Evolutionary conservation across 2,888 invertebrate species (phyloP).

Genomic region (Pyrgus malvae): DNA sequence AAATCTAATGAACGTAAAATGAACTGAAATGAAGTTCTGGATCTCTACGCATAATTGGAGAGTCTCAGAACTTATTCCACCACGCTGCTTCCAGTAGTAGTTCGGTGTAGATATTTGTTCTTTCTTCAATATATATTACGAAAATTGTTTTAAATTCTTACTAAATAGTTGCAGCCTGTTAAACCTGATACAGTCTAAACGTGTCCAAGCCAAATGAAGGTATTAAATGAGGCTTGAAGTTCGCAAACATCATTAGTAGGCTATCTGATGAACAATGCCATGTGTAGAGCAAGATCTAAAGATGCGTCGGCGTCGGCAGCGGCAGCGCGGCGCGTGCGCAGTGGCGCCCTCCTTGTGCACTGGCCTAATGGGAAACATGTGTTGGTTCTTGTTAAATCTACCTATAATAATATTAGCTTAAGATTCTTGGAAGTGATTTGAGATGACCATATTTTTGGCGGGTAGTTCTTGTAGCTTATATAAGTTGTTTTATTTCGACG

Average conservation of each 20-base stretch:
- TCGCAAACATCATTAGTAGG: conserved; percentile 22
- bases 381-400: background rate
- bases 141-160: too few species aligned
- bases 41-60: too few species aligned
- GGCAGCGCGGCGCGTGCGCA: conserved; percentile 13
- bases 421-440: conserved; percentile 4
- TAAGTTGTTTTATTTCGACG: background rate
- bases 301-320: conserved; percentile 13
- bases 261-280: conserved; percentile 21
- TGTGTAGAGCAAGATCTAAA: conserved; percentile 22
- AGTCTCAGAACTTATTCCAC: too few species aligned
- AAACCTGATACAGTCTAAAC: background rate
- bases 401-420: background rate
- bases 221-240: conserved; percentile 16
- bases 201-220: background rate
- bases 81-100: too few species aligned
- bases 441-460: background rate
- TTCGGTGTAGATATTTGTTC: too few species aligned
- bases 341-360: conserved; percentile 11
- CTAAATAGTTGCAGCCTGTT: too few species aligned
- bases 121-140: too few species aligned
- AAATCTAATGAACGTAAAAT: too few species aligned
- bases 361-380: conserved; percentile 20
- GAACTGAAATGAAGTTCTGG: too few species aligned
- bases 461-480: background rate